A percentile compares a stretch with the other conserved stretches of the same genome.
phyloP scores from a whole-genome alignment of 2,113 vertebrate genomes.

The Cyanoramphus novaezelandiae region DNA sequence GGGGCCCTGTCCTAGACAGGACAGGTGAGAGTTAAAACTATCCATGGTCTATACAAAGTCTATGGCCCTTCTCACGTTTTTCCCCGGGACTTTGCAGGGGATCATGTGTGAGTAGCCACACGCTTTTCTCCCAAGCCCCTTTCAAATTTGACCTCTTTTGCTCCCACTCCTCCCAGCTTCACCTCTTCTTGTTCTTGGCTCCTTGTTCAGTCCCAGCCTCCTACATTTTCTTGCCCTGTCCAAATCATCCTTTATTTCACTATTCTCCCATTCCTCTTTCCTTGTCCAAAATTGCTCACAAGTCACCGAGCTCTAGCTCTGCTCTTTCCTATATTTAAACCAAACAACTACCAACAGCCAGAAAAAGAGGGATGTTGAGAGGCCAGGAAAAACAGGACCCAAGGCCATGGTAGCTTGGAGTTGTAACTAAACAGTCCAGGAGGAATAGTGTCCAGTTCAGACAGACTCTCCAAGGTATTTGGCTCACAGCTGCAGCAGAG shows the following conservation, averaged over 20 bases:
- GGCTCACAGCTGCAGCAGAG: background rate
- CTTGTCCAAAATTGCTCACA: background rate
- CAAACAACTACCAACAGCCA: background rate
- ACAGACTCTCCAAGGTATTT: background rate
- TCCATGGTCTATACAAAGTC: background rate
- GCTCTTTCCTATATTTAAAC: background rate
- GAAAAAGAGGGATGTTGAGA: background rate
- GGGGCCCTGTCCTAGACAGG: background rate
- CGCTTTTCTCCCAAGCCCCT: background rate
- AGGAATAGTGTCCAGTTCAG: background rate
- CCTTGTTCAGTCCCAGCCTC: background rate
- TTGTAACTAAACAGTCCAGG: background rate
- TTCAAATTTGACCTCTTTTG: background rate
- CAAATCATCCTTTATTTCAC: background rate
- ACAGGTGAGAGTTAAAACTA: background rate
- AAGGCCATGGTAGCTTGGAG: background rate
- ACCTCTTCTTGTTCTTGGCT: background rate
- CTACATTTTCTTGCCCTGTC: background rate
- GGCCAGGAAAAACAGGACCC: background rate
- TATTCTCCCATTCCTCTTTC: background rate
- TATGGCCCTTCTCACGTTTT: background rate
- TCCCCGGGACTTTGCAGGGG: background rate
- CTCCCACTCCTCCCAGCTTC: background rate
- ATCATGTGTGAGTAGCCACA: fast-evolving
- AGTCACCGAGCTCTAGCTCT: fast-evolving